Base-by-base conservation (phyloP, 2,113 vertebrate species). In the Myiozetetes cayanensis region DNA sequence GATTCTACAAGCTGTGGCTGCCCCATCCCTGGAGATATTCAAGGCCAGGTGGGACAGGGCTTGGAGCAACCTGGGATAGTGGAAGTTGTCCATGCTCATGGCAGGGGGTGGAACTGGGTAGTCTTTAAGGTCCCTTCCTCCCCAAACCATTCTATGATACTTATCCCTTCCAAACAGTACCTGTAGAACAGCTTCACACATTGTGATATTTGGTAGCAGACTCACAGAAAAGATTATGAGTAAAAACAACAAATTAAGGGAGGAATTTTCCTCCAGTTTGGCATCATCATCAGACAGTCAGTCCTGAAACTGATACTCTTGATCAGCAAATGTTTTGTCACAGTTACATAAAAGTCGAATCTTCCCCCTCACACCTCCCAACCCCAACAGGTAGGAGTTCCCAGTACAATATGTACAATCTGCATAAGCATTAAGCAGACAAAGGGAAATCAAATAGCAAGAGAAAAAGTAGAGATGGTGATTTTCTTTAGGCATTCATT, bases 401-500 rank as follows among this genome's bases (percentile, higher is more conserved):
- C 79, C 90, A 78, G 73, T 1, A 72, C 56, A 78, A 12, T 67
- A 10, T 10, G 9, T 8, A 75, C 66, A 72, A 84, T 75, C 83
- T 77, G 61, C 72, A 56, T 33, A 11, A 66, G 86, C 44, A 72
- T 49, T 56, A 52, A 41, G 65, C 56, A 94, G 89, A 87, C 91
- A 95, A 90, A 95, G 37, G 70, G n/a, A 94, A 92, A 92, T 94
- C 83, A 93, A 87, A 70, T 1, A 53, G 85, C 61, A 68, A 49
- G 58, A 79, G 80, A 68, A 76, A 90, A 74, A 75, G 79, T 5
- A 72, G 52, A 65, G 91, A 70, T 9, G 0, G 3, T 61, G 39
- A 70, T 95, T 97, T 94, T 86, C 85, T 90, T 81, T 31, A 89
- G 76, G 85, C 76, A 35, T 75, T 94, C 89, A 89, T 94, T 96